Evolutionary conservation across 1,140 invertebrate species (phyloP).

Genomic region (Paralvinella palmiformis): DNA sequence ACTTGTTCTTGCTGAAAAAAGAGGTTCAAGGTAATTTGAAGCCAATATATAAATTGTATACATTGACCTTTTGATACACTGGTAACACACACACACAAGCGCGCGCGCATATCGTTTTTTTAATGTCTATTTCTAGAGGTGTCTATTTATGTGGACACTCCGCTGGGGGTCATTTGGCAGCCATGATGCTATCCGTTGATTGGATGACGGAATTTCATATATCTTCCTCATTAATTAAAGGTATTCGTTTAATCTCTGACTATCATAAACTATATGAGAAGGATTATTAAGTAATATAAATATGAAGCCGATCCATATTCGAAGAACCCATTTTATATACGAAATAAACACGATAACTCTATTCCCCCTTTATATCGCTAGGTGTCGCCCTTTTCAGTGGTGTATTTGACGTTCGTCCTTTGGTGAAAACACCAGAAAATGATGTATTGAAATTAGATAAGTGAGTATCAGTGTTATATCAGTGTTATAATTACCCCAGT

Average conservation of each 20-base stretch:
- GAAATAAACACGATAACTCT: not conserved
- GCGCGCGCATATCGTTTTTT: not conserved
- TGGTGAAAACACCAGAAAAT: conserved; percentile 36
- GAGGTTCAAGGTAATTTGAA: too few relatives aligned
- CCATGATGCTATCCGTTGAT: conserved; percentile 35
- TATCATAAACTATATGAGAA: not conserved
- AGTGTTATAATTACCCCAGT: too few relatives aligned
- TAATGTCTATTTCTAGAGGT: conserved; percentile 25
- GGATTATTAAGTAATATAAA: not conserved
- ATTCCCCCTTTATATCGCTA: not conserved
- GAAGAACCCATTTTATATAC: not conserved
- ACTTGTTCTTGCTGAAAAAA: too few relatives aligned
- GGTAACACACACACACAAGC: too few relatives aligned
- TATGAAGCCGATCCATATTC: not conserved
- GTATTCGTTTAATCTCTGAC: not conserved
- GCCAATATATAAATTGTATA: too few relatives aligned
- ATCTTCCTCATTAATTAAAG: not conserved
- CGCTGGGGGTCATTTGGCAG: conserved; percentile 40
- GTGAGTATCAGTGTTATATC: conserved; percentile 36
- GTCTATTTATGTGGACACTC: conserved; percentile 44
- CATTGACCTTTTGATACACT: too few relatives aligned
- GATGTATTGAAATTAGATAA: conserved; percentile 33
- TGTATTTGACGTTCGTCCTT: conserved; percentile 38
- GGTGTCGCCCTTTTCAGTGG: conserved; percentile 40
- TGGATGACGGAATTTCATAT: conserved; percentile 29